Evolutionary conservation across 1,140 invertebrate genomes (phyloP).

Genomic region (Drosophila obscura): DNA sequence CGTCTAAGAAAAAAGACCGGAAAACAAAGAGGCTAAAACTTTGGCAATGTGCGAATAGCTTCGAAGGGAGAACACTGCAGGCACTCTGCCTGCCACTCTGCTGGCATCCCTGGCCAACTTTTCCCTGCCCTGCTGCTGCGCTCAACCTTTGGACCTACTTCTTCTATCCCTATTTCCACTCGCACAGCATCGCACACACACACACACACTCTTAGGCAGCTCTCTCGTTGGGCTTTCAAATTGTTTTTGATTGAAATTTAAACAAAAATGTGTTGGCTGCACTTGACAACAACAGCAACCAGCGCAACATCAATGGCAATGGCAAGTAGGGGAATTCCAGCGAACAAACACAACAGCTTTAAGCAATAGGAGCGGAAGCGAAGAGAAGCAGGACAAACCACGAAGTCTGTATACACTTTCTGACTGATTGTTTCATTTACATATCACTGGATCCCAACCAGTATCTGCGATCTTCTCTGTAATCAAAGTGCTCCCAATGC

Average conservation of each 20-base stretch:
- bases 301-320: neutral
- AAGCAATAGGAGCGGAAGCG: constrained; percentile 22
- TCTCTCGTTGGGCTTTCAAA: constrained; percentile 41
- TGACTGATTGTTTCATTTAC: neutral
- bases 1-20: constrained; percentile 9
- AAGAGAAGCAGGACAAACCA: neutral
- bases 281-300: constrained; percentile 41
- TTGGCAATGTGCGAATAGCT: constrained; percentile 44
- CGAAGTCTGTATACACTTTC: neutral
- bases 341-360: constrained; percentile 48
- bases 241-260: constrained; percentile 76
- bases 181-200: neutral
- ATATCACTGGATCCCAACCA: constrained; percentile 9
- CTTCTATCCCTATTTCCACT: constrained; percentile 8
- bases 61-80: neutral
- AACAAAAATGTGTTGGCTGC: constrained; percentile 58
- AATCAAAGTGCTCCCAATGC: too few species aligned
- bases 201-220: constrained; percentile 33
- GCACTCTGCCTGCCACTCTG: neutral
- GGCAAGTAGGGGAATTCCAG: constrained; percentile 1
- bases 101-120: constrained; percentile 26
- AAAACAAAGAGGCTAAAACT: constrained; percentile 44
- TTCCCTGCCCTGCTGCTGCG: neutral
- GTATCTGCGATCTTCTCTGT: too few species aligned
- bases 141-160: neutral